Conservation (phyloP, 2,888 invertebrate genomes). For the Platycnemis pennipes region DNA sequence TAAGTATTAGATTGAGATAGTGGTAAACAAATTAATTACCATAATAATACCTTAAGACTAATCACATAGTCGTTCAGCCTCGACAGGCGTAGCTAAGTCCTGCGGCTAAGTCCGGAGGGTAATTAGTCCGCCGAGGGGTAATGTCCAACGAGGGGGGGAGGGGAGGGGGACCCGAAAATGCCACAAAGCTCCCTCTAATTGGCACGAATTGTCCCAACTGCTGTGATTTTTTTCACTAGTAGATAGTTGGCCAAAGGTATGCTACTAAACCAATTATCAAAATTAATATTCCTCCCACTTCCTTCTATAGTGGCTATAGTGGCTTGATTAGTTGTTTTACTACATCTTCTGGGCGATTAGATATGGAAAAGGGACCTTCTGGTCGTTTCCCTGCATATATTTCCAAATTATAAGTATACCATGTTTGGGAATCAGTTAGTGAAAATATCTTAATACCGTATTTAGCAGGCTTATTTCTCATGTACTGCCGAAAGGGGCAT, state of each 20-base stretch:
- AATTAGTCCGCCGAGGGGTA: too few relatives aligned
- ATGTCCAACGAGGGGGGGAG: too few relatives aligned
- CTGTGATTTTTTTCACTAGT: not conserved
- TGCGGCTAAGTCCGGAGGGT: too few relatives aligned
- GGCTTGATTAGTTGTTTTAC: not conserved
- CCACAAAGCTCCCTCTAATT: not conserved
- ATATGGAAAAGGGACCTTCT: not conserved
- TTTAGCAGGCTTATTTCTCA: slow-evolving; percentile 12
- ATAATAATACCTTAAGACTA: too few relatives aligned
- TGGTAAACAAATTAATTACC: too few relatives aligned
- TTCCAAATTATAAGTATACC: not conserved
- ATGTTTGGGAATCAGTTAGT: not conserved
- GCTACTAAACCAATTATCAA: not conserved
- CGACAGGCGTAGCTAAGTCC: too few relatives aligned
- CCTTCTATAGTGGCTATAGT: too few relatives aligned
- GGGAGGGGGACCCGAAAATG: too few relatives aligned
- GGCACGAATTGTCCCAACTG: not conserved
- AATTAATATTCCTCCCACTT: not conserved
- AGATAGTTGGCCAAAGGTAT: not conserved
- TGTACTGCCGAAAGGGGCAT: not conserved
- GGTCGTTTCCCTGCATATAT: not conserved
- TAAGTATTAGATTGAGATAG: too few relatives aligned
- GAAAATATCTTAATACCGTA: not conserved
- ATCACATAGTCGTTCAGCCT: too few relatives aligned
- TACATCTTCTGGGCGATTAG: not conserved